A percentile compares a stretch with the other conserved stretches of the same genome.
These are phyloP conservation scores for Rhinoraja longicauda DNA, from an alignment of 2,797 vertebrate genomes.

Conservation along the genomic window DNA sequence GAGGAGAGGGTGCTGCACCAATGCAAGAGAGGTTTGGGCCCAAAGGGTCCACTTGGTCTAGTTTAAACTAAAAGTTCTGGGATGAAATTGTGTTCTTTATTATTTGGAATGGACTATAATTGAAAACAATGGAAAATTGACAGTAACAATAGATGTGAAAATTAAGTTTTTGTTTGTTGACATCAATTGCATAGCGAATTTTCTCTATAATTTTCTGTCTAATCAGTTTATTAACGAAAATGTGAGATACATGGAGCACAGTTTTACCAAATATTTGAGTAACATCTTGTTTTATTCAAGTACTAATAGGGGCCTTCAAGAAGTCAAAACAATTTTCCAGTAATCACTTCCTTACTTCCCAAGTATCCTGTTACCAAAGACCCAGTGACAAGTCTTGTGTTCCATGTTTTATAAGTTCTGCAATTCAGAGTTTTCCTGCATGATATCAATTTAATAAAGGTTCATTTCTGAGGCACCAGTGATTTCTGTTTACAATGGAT, in stretches of 20 bases:
- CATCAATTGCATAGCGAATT: background rate
- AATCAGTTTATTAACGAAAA: background rate
- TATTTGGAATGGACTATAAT: background rate
- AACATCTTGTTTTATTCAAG: slow-evolving; percentile 74
- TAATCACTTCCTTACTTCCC: slow-evolving; percentile 45
- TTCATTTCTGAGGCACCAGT: background rate
- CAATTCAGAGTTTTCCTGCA: background rate
- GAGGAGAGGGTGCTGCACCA: too few relatives aligned
- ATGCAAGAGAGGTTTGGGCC: too few relatives aligned
- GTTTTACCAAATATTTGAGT: slow-evolving; percentile 11
- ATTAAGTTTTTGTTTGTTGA: background rate
- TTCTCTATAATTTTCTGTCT: background rate
- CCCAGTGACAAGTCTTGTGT: background rate
- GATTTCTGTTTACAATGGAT: background rate
- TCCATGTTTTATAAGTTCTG: background rate
- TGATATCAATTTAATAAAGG: slow-evolving; percentile 3
- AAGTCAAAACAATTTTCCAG: slow-evolving; percentile 52
- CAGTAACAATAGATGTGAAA: background rate
- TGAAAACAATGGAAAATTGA: background rate
- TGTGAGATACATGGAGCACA: background rate
- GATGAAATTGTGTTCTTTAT: background rate
- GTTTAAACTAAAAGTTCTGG: background rate
- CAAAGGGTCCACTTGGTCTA: too few relatives aligned
- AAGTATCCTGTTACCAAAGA: background rate
- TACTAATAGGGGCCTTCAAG: slow-evolving; percentile 47